These are phyloP conservation scores for Rhegmatorhina hoffmannsi DNA, from an alignment of 2,113 vertebrate species.

Conservation along the genomic window DNA sequence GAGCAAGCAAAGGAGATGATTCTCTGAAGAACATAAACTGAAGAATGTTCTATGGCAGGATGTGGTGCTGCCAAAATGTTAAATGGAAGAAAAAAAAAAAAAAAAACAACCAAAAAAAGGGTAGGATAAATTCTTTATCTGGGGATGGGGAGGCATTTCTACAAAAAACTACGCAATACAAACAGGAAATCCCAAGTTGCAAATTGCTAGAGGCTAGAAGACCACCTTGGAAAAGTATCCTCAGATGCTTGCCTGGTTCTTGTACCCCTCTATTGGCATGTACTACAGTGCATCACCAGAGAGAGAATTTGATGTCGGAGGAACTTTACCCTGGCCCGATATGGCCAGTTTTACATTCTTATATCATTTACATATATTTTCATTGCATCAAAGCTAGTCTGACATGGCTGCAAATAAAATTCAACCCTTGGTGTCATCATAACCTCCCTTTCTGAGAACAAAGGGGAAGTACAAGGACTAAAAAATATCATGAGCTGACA, in stretches of 20 bases:
- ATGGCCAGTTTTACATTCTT: background rate
- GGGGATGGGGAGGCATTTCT: background rate
- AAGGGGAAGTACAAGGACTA: background rate
- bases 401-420: background rate
- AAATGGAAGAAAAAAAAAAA: background rate
- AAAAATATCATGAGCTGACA: background rate
- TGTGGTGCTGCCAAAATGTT: background rate
- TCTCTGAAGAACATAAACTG: background rate
- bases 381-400: background rate
- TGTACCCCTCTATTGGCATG: background rate
- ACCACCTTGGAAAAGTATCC: background rate
- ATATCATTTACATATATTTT: background rate
- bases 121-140: background rate
- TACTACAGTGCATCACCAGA: background rate
- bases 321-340: background rate
- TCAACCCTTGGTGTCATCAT: background rate
- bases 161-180: background rate
- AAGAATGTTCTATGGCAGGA: background rate
- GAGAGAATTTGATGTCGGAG: background rate
- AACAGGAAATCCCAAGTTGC: background rate
- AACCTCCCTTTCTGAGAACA: background rate
- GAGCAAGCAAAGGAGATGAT: background rate
- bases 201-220: background rate
- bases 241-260: background rate
- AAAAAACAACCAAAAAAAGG: background rate